phyloP scores from a whole-genome alignment of 1,140 invertebrate genomes.

The Brachionus sp. region DNA sequence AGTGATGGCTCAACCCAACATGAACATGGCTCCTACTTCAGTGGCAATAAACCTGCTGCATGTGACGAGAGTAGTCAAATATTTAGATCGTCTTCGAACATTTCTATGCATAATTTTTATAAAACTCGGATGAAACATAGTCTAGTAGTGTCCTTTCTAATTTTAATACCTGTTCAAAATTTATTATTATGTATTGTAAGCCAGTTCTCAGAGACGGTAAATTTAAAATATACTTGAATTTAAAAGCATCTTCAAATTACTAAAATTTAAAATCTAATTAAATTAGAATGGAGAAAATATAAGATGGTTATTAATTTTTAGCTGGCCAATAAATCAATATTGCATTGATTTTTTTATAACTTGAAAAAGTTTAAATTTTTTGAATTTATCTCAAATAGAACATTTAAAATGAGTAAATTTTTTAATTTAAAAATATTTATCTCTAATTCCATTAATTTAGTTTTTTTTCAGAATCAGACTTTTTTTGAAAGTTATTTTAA shows the following conservation, averaged over 20 bases:
- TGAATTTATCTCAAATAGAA: no score
- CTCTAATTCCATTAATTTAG: no score
- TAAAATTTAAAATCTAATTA: no score
- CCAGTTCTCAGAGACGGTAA: slow-evolving; percentile 24
- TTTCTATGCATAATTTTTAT: slow-evolving; percentile 24
- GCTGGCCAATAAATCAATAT: no score
- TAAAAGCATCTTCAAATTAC: background rate
- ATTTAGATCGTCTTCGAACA: slow-evolving; percentile 1
- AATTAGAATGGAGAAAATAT: no score
- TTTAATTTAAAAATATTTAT: no score
- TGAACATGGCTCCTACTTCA: background rate
- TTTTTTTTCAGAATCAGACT: no score
- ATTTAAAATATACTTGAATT: background rate
- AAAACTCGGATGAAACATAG: slow-evolving; percentile 20
- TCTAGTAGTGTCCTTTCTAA: slow-evolving; percentile 20
- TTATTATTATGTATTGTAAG: slow-evolving; percentile 4
- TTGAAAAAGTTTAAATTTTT: no score
- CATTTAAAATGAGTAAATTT: no score
- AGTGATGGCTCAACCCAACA: background rate
- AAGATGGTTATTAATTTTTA: no score
- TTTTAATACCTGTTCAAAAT: slow-evolving; percentile 36
- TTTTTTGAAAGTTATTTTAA: no score
- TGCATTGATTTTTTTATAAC: no score
- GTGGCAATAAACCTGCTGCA: background rate
- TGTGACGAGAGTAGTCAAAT: slow-evolving; percentile 1